These are phyloP conservation scores for Trididemnum miniatum DNA, from an alignment of 23 tunicate genomes.

Conservation along the genomic window DNA sequence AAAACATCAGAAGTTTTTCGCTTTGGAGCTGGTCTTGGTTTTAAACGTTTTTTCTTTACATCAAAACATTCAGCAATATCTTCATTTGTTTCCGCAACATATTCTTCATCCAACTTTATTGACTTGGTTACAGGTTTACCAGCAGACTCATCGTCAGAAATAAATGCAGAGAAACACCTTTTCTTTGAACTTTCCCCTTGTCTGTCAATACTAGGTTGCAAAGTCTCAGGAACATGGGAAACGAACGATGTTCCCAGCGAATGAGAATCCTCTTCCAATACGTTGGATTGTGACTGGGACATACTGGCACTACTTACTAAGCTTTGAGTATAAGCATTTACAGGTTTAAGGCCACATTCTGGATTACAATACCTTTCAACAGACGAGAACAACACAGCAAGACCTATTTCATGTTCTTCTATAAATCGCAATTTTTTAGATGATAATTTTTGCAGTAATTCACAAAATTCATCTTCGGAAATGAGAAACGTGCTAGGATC, in stretches of 20 bases:
- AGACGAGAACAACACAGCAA: constrained; percentile 63
- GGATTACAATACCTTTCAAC: constrained; percentile 70
- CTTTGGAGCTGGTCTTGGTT: constrained; percentile 23
- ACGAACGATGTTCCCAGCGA: not conserved
- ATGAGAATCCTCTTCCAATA: not conserved
- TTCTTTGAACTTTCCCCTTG: not conserved
- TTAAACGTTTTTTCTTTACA: not conserved
- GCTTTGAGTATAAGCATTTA: constrained; percentile 40
- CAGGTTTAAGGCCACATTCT: constrained; percentile 39
- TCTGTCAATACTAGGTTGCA: not conserved
- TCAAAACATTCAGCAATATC: not conserved
- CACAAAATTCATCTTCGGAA: not conserved
- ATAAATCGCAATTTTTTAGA: constrained; percentile 33
- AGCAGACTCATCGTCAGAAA: not conserved
- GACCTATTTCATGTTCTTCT: constrained; percentile 71
- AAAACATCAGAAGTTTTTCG: not conserved
- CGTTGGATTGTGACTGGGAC: not conserved
- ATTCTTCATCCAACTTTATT: not conserved
- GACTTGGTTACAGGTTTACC: not conserved
- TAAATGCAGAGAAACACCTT: not conserved
- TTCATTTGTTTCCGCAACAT: not conserved
- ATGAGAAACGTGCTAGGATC: not conserved
- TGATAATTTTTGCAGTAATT: constrained; percentile 14
- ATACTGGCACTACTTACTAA: constrained; percentile 2
- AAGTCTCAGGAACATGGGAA: constrained; percentile 40